phyloP scores from a whole-genome alignment of 64 coral and sea anemone genomes.

The Catalaphyllia jardinei region DNA sequence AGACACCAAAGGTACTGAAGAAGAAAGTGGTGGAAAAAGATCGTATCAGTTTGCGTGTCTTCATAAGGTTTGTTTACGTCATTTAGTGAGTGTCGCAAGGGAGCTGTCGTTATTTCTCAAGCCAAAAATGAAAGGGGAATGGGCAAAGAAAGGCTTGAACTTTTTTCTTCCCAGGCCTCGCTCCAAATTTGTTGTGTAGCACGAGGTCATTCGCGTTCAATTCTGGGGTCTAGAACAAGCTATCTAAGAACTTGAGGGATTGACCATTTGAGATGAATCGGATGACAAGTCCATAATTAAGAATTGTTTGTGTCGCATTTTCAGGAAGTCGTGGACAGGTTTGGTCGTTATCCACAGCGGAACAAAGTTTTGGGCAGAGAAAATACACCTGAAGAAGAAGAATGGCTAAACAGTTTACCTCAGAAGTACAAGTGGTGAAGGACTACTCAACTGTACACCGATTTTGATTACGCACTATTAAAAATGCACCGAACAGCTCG shows the following conservation, averaged over 20 bases:
- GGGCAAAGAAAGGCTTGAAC: no score
- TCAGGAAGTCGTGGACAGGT: slow-evolving; percentile 67
- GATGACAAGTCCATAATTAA: not conserved
- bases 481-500: no score
- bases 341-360: slow-evolving; percentile 70
- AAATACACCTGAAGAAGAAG: slow-evolving; percentile 61
- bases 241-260: not conserved
- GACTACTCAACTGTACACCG: not conserved
- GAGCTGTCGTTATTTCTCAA: no score
- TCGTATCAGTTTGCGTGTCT: slow-evolving; percentile 24
- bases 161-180: no score
- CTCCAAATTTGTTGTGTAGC: no score
- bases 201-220: no score
- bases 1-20: slow-evolving; percentile 40
- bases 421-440: slow-evolving; percentile 64
- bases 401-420: slow-evolving; percentile 65
- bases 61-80: slow-evolving; percentile 46
- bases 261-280: no score
- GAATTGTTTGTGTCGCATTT: not conserved
- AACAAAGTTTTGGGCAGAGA: slow-evolving; percentile 52
- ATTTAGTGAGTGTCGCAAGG: not conserved
- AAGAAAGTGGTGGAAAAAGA: not conserved
- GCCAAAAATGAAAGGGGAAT: no score
- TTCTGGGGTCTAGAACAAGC: no score
- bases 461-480: not conserved